Evolutionary conservation across 1,140 invertebrate genomes (phyloP).

Genomic region (Drosophila sechellia): DNA sequence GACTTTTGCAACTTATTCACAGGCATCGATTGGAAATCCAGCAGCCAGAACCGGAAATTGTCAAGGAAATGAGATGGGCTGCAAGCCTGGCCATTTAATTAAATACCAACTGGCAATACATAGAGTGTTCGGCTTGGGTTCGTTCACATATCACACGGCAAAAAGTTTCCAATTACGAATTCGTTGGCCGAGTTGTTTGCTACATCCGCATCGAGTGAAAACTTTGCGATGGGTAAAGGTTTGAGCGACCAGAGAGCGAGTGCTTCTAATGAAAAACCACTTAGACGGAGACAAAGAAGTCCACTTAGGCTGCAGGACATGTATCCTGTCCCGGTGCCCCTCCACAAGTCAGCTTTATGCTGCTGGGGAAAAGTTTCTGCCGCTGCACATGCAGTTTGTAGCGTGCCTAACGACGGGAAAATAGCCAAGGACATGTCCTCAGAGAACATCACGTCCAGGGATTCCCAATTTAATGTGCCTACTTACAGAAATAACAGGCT

Average conservation of each 20-base stretch:
- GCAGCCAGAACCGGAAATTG: conserved; percentile 27
- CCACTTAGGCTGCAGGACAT: conserved; percentile 49
- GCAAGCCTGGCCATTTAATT: conserved; percentile 51
- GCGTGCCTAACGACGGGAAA: conserved; percentile 61
- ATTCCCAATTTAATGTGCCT: conserved; percentile 63
- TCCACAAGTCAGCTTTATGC: conserved; percentile 6
- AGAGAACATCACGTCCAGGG: conserved; percentile 51
- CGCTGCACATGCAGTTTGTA: conserved; percentile 71
- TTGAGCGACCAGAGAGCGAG: conserved; percentile 26
- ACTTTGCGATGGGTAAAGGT: conserved; percentile 43
- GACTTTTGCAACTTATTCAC: conserved; percentile 2
- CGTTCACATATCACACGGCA: conserved; percentile 30
- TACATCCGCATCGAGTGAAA: conserved; percentile 41
- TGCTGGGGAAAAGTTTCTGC: conserved; percentile 35
- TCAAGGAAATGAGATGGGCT: conserved; percentile 44
- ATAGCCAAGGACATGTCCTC: conserved; percentile 48
- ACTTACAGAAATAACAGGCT: conserved; percentile 18
- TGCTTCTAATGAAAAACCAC: conserved; percentile 75
- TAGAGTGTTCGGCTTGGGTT: neutral
- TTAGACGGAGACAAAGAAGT: conserved; percentile 65
- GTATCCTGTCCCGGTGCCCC: conserved; percentile 24
- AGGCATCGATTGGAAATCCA: conserved; percentile 12
- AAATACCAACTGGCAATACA: conserved; percentile 30
- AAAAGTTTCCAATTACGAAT: conserved; percentile 70
- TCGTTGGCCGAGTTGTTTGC: conserved; percentile 36